A percentile compares a stretch with the other conserved stretches of the same genome.
Evolutionary conservation across 1,140 invertebrate species (phyloP).

Genomic region (Meloidogyne exigua): DNA sequence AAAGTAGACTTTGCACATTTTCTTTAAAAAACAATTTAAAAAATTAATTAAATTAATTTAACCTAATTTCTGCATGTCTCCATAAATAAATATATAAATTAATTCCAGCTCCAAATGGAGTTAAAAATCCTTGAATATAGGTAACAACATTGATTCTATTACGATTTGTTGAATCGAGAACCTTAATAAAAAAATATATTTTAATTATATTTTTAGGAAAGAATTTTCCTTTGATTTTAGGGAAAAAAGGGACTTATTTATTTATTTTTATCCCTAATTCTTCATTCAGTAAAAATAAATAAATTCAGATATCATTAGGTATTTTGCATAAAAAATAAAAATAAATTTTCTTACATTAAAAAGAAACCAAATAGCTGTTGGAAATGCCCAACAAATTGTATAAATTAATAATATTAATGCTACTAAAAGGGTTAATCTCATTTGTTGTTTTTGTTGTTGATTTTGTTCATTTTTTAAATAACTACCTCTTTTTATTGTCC

Average conservation of each 20-base stretch:
- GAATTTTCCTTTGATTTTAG: too few species aligned
- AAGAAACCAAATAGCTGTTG: constrained; percentile 16
- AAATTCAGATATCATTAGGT: too few species aligned
- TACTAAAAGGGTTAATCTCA: constrained; percentile 4
- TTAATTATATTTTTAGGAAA: background rate
- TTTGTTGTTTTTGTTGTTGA: constrained; percentile 3
- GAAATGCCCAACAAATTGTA: constrained; percentile 10
- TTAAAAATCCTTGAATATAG: constrained; percentile 8
- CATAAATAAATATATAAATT: constrained; percentile 14
- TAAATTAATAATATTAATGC: constrained; percentile 12
- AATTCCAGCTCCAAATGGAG: constrained; percentile 13
- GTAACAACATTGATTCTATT: background rate
- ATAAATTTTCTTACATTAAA: background rate
- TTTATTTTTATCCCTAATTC: too few species aligned
- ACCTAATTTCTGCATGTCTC: constrained; percentile 12
- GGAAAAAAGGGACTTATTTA: too few species aligned
- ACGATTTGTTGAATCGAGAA: background rate
- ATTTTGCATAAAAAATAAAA: too few species aligned
- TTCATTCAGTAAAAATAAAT: too few species aligned
- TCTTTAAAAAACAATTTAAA: background rate
- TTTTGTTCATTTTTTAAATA: background rate
- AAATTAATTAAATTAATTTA: background rate
- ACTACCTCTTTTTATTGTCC: background rate
- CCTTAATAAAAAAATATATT: background rate
- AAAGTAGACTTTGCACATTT: background rate